Evolutionary conservation across 2,113 vertebrate species (phyloP).

Genomic region (Pomatostomus ruficeps): DNA sequence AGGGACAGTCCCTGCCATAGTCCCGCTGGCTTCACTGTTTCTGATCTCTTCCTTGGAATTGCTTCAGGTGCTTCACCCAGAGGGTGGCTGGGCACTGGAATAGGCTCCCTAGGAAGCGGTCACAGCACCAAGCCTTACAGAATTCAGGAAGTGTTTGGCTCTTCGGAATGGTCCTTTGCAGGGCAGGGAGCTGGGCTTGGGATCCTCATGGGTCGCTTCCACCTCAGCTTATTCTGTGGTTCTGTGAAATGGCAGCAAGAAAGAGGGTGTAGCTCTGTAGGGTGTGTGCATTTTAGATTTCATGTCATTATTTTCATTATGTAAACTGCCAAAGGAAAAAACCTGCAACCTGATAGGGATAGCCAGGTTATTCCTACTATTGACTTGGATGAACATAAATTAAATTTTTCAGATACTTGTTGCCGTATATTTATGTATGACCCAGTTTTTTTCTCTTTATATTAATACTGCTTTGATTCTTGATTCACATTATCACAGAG

Average conservation of each 20-base stretch:
- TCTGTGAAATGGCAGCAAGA: not conserved
- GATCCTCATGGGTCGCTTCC: not conserved
- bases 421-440: not conserved
- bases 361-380: not conserved
- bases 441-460: not conserved
- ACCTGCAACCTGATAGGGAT: not conserved
- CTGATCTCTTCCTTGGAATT: not conserved
- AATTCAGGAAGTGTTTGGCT: accelerated
- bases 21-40: not conserved
- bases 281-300: not conserved
- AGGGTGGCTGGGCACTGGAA: not conserved
- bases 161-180: not conserved
- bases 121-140: not conserved
- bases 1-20: not conserved
- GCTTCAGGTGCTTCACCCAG: not conserved
- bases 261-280: not conserved
- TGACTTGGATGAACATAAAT: not conserved
- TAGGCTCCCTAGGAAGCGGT: too few species aligned
- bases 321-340: not conserved
- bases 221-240: not conserved
- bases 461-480: not conserved
- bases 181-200: not conserved
- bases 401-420: not conserved
- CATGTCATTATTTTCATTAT: not conserved
- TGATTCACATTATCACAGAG: not conserved